Evolutionary conservation across 2,797 vertebrate species (phyloP), one percentile per base, ranked within the genome.

Genomic region (Diceros bicornis): DNA sequence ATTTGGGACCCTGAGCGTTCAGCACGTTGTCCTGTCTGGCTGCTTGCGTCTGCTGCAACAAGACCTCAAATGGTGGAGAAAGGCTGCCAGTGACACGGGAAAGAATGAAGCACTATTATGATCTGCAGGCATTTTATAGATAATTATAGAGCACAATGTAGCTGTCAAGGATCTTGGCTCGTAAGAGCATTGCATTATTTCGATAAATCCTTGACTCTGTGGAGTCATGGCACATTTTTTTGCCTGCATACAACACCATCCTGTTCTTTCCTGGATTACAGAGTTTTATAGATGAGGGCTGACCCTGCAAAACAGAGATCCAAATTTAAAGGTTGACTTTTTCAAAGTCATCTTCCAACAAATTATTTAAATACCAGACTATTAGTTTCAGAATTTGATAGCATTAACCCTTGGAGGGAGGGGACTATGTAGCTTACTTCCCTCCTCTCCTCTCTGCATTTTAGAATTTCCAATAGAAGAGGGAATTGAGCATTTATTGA

Each of bases 11-110:
- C 68, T 44, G 83, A 37, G 4, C 0, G 13, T 17, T 92, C 8
- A 23, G 23, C 0, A 2, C 13, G 17, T 0, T 0, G 3, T 47
- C 64, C 78, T 0, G 0, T 18, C 6, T 0, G 0, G 25, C 62
- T 92, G 97, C 91, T 64, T 66, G 0, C 0, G 1, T 77, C 68
- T 71, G n/a, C 47, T 85, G 62, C 72, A 23, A 93, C 20, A 0
- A 1, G 0, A 37, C 66, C 0, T 21, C 89, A 18, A 78, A 23
- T 3, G 69, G 34, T 7, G 62, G 78, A 34, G 47, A 82, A 89
- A 83, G 84, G 32, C 68, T 17, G 62, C 69, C 41, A 0, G 0
- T 6, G 32, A 59, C 88, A 72, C 9, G 2, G 64, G 87, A 62
- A 83, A 75, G 66, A 96, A 93, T 14, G 95, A 81, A 97, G 78